Percentiles rank a stretch among this genome's conserved stretches.
Conservation (phyloP, 2,888 invertebrate species). For the Cryptocephalus primarius region DNA sequence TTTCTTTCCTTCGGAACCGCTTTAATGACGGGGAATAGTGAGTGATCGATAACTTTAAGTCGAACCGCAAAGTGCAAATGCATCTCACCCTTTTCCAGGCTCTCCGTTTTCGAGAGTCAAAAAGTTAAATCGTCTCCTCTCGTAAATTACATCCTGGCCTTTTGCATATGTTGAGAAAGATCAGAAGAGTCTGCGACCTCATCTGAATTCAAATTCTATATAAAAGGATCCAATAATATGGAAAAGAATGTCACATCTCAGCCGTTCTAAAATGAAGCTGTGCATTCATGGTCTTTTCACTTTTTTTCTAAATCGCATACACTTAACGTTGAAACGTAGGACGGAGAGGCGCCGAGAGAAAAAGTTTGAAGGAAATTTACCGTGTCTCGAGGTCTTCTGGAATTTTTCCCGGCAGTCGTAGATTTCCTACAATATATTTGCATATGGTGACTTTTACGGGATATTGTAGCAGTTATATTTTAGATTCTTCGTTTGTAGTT, state of each 20-base stretch:
- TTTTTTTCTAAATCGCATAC: constrained; percentile 5
- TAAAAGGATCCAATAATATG: constrained; percentile 13
- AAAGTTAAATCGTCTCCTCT: not conserved
- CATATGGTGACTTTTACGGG: too few species aligned
- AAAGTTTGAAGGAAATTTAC: constrained; percentile 1
- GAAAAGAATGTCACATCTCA: constrained; percentile 11
- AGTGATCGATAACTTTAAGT: too few species aligned
- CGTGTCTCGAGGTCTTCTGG: too few species aligned
- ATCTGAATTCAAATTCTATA: constrained; percentile 11
- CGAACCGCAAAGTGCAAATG: too few species aligned
- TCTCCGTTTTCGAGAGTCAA: too few species aligned
- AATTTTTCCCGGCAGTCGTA: too few species aligned
- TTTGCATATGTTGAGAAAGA: constrained; percentile 8
- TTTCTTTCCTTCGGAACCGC: too few species aligned
- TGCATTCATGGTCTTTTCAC: constrained; percentile 4
- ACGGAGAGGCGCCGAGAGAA: constrained; percentile 3
- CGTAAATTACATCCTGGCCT: constrained; percentile 7
- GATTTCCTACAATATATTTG: too few species aligned
- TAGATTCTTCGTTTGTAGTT: too few species aligned
- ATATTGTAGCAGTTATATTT: too few species aligned
- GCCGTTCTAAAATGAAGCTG: constrained; percentile 3
- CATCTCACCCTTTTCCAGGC: too few species aligned
- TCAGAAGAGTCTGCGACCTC: constrained; percentile 9
- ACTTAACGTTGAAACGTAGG: constrained; percentile 1
- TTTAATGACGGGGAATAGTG: too few species aligned